Conservation (phyloP, 2,888 invertebrate species). For the Lasioglossum figueresi region DNA sequence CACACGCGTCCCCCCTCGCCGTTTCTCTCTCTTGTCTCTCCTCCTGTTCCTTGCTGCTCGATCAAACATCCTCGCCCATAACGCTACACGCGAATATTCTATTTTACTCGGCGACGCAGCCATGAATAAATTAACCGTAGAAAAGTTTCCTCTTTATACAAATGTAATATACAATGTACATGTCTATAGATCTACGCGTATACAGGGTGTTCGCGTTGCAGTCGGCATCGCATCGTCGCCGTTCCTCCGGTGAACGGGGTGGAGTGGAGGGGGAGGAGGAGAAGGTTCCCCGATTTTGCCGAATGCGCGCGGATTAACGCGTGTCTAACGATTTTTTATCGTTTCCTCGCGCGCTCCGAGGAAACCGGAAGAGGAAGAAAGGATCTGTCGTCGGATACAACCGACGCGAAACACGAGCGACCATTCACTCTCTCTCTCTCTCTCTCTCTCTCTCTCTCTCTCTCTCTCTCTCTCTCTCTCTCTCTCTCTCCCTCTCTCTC, state of each 20-base stretch:
- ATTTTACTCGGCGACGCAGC: slow-evolving; percentile 79
- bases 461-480: background rate
- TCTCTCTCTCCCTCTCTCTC: too few relatives aligned
- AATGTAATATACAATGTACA: slow-evolving; percentile 84
- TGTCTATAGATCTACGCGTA: slow-evolving; percentile 64
- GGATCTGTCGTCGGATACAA: background rate
- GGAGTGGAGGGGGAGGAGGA: too few relatives aligned
- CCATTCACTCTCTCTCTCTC: background rate
- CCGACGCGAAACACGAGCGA: background rate
- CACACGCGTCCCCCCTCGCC: background rate
- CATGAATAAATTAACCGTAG: slow-evolving; percentile 84
- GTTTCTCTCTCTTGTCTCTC: background rate
- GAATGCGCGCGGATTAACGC: background rate
- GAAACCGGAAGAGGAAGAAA: slow-evolving; percentile 11
- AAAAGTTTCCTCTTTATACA: slow-evolving; percentile 83
- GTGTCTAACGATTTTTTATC: background rate
- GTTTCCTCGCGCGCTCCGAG: background rate
- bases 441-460: background rate
- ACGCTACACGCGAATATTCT: slow-evolving; percentile 43
- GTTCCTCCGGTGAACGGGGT: background rate
- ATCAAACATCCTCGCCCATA: slow-evolving; percentile 50
- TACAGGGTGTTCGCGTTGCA: slow-evolving; percentile 50
- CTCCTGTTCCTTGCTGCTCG: slow-evolving; percentile 19
- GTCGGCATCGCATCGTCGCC: background rate
- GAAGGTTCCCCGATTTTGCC: background rate